Conservation (phyloP, 1,140 invertebrate species). For the Maniola jurtina region DNA sequence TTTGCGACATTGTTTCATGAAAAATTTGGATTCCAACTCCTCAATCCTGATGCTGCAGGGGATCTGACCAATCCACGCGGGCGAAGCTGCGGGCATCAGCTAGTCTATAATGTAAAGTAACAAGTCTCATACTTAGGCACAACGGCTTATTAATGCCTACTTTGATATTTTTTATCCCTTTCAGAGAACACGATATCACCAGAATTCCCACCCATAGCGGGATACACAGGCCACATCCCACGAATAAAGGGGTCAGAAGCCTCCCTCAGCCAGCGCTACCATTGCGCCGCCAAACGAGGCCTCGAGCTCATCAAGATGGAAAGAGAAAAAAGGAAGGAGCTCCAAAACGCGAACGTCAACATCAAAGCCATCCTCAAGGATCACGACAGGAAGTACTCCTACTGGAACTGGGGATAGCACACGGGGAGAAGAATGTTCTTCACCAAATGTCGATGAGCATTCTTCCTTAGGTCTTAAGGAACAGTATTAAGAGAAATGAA, state of each 20-base stretch:
- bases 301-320: slow-evolving; percentile 81
- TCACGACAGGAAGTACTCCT: slow-evolving; percentile 69
- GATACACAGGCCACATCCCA: slow-evolving; percentile 86
- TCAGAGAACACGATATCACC: slow-evolving; percentile 84
- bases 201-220: slow-evolving; percentile 84
- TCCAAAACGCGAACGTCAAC: slow-evolving; percentile 60
- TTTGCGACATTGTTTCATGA: too few species aligned
- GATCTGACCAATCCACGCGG: too few species aligned
- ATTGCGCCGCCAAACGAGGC: slow-evolving; percentile 83
- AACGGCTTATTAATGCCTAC: too few species aligned
- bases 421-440: slow-evolving; percentile 79
- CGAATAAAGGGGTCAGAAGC: slow-evolving; percentile 82
- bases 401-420: slow-evolving; percentile 79
- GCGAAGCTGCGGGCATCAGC: too few species aligned
- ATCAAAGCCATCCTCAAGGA: slow-evolving; percentile 66
- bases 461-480: slow-evolving; percentile 46
- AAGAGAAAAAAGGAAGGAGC: slow-evolving; percentile 72
- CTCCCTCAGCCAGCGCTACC: slow-evolving; percentile 83
- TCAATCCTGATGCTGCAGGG: too few species aligned
- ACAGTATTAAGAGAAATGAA: slow-evolving; percentile 21
- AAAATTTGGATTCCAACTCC: too few species aligned
- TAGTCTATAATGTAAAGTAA: too few species aligned
- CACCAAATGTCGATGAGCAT: slow-evolving; percentile 67
- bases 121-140: too few species aligned
- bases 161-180: slow-evolving; percentile 20